Evolutionary conservation across 2,888 invertebrate genomes (phyloP).

Genomic region (Sinohyriopsis cumingii): DNA sequence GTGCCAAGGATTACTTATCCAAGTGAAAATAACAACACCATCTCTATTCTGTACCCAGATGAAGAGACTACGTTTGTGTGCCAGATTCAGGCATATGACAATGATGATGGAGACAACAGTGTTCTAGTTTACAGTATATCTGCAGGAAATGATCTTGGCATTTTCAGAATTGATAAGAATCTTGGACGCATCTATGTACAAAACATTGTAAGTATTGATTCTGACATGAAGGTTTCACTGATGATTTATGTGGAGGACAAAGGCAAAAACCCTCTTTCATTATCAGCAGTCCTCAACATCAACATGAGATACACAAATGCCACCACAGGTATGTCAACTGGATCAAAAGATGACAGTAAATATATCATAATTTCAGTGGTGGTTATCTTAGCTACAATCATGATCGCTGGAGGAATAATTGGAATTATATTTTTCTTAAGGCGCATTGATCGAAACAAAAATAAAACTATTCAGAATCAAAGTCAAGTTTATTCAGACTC

Average conservation of each 20-base stretch:
- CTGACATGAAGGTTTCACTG: constrained; percentile 32
- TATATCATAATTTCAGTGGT: constrained; percentile 33
- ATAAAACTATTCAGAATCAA: constrained; percentile 10
- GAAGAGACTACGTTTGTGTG: constrained; percentile 22
- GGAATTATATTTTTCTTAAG: constrained; percentile 30
- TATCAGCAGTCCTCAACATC: constrained; percentile 20
- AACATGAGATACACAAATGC: constrained; percentile 36
- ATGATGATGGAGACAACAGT: constrained; percentile 40
- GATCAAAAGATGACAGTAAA: constrained; percentile 11
- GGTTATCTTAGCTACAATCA: constrained; percentile 29
- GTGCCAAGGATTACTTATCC: constrained; percentile 57
- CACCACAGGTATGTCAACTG: constrained; percentile 8
- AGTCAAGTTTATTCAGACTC: constrained; percentile 24
- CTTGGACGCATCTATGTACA: constrained; percentile 28
- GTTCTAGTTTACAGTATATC: constrained; percentile 32
- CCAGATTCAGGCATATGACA: constrained; percentile 37
- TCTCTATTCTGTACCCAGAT: constrained; percentile 30
- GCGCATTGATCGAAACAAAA: constrained; percentile 26
- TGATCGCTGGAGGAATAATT: constrained; percentile 34
- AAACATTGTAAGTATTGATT: constrained; percentile 27
- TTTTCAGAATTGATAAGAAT: constrained; percentile 35
- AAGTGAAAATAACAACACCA: constrained; percentile 40
- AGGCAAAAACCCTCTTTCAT: constrained; percentile 24
- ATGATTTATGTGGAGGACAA: constrained; percentile 41
- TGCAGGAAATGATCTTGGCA: constrained; percentile 39